These are phyloP conservation scores for Tetraodon nigroviridis DNA, from an alignment of 2,113 vertebrate genomes.

Conservation along the genomic window DNA sequence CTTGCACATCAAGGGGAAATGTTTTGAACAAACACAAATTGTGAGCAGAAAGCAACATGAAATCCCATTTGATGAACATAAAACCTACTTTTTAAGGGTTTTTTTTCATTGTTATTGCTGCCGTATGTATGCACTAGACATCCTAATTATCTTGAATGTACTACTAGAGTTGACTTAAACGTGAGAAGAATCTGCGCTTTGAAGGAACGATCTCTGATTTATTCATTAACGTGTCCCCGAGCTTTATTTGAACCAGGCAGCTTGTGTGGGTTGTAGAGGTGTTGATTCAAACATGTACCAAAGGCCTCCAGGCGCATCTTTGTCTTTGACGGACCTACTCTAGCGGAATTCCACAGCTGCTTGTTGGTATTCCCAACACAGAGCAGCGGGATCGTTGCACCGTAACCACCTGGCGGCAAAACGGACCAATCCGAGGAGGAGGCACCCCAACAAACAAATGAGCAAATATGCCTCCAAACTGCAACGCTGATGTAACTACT, in stretches of 20 bases:
- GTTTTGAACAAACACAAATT: conserved; percentile 35
- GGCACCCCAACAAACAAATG: background rate
- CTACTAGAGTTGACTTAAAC: background rate
- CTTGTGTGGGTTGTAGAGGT: background rate
- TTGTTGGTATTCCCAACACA: conserved; percentile 4
- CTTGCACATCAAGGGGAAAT: conserved; percentile 34
- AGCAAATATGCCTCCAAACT: no score
- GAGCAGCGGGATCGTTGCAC: conserved; percentile 2
- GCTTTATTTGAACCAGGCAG: background rate
- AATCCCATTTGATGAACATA: conserved; percentile 41
- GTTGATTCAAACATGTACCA: conserved; percentile 10
- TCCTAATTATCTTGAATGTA: background rate
- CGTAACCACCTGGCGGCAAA: conserved; percentile 9
- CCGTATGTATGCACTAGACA: conserved; percentile 23
- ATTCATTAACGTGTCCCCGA: background rate
- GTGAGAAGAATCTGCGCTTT: background rate
- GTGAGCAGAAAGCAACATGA: conserved; percentile 25
- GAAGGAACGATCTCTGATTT: background rate
- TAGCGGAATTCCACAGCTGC: background rate
- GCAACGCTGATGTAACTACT: no score
- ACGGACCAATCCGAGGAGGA: conserved; percentile 22
- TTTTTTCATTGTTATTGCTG: conserved; percentile 36
- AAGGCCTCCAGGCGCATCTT: background rate
- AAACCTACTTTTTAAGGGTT: conserved; percentile 16
- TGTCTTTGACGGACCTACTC: background rate